Base-by-base conservation (phyloP, 1,140 invertebrate species). In the Pseudomyrmex flavicornis region DNA sequence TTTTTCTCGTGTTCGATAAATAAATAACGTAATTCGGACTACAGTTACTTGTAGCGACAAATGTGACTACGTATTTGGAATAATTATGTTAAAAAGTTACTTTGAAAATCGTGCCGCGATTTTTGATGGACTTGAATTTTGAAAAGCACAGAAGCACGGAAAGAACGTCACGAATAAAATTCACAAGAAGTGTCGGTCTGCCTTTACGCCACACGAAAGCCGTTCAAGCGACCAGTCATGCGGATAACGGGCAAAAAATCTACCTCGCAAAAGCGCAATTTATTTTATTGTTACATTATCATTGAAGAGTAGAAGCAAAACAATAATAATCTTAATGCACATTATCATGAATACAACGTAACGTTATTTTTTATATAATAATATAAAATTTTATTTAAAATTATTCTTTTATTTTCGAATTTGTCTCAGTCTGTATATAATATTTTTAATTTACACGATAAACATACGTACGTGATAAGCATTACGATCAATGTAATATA, bases 361-460 rank as follows among this genome's bases (percentile, higher is more conserved):
- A 0, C 2, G 35, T 17, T 15, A 35, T 35, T 35, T 35, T 35
- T 44, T 54, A n/a, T 4, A 50, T 8, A 0, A 26, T 7, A 9
- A n/a, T n/a, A 10, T 63, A 35, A 15, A 66, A 15, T 76, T 54
- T 20, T 9, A 48, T 61, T 46, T 35, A 12, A 52, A 44, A 66
- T 54, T 66, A 44, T 62, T 50, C 22, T 66, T 66, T 66, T 17
- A 10, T 1, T 17, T 20, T 12, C 12, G 2, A 17, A 12, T 66
- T 65, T 54, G 15, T 58, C n/a, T 77, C 35, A 35, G 35, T 4
- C 35, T 5, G 35, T n/a, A 15, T 2, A 17, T 4, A 54, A 44
- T 26, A 76, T 54, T 76, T 54, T 76, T 54, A 20, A 76, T 76
- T 44, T 15, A 26, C 4, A 35, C 35, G 4, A 68, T 68, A 68